Percentiles rank a stretch among this genome's conserved stretches.
These are phyloP conservation scores for Ethmia dodecea DNA, from an alignment of 2,888 invertebrate species.

Conservation along the genomic window DNA sequence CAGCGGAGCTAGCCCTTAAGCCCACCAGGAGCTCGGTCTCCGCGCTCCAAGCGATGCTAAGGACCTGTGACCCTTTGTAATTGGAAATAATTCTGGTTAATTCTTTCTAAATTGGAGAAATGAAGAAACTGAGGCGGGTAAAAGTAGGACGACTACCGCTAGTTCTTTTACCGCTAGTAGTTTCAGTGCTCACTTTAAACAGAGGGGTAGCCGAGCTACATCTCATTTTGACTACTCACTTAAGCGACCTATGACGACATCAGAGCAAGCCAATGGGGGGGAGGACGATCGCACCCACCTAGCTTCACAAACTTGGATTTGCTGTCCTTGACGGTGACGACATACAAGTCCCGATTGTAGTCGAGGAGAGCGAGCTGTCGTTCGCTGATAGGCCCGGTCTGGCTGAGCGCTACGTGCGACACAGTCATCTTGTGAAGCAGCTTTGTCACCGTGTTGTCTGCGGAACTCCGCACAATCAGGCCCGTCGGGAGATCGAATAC, in stretches of 20 bases:
- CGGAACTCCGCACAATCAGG: conserved; percentile 81
- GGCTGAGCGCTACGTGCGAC: conserved; percentile 89
- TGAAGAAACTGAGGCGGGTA: too few species aligned
- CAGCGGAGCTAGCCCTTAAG: conserved; percentile 57
- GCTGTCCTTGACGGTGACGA: conserved; percentile 84
- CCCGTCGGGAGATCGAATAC: conserved; percentile 88
- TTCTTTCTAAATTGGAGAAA: too few species aligned
- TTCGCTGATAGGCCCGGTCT: conserved; percentile 87
- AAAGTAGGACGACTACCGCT: too few species aligned
- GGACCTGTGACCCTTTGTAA: conserved; percentile 55
- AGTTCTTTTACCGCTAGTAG: too few species aligned
- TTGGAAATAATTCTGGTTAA: background rate
- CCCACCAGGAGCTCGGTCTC: conserved; percentile 67
- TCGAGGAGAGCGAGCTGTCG: conserved; percentile 93
- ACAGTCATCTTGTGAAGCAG: conserved; percentile 87
- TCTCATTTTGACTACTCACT: too few species aligned
- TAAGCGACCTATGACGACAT: too few species aligned
- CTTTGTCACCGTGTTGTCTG: conserved; percentile 83
- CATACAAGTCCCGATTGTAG: conserved; percentile 90
- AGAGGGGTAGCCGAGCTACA: too few species aligned
- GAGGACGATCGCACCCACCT: conserved; percentile 75
- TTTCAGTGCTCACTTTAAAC: too few species aligned
- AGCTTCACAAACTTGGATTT: conserved; percentile 84
- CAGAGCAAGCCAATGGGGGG: too few species aligned
- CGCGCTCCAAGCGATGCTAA: conserved; percentile 65